Conservation (phyloP, 2,888 invertebrate species). For the Phyto melanocephala region DNA sequence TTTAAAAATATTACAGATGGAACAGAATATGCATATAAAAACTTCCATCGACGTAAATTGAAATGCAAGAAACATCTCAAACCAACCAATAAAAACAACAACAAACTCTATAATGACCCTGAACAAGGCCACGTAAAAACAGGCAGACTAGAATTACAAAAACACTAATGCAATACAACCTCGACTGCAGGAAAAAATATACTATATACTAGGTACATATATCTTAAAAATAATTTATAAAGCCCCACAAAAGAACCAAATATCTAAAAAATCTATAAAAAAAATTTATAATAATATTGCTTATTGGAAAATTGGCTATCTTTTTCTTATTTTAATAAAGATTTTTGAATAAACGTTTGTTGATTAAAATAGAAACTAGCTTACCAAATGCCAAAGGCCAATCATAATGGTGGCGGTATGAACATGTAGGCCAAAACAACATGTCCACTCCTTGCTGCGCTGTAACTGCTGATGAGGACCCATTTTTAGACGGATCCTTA, state of each 20-base stretch:
- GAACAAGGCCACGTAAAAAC: slow-evolving; percentile 54
- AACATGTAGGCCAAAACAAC: slow-evolving; percentile 90
- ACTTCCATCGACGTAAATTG: slow-evolving; percentile 8
- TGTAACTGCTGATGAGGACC: slow-evolving; percentile 80
- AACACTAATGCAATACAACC: background rate
- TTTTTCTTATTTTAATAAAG: no score
- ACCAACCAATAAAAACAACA: slow-evolving; percentile 26
- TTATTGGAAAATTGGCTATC: no score
- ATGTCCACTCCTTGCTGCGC: slow-evolving; percentile 86
- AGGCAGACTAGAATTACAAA: slow-evolving; percentile 7
- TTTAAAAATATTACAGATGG: background rate
- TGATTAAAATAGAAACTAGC: slow-evolving; percentile 67
- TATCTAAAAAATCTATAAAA: no score
- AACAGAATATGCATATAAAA: background rate
- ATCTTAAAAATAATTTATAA: no score
- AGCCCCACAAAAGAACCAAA: no score
- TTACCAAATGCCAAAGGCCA: slow-evolving; percentile 92
- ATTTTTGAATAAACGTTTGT: no score
- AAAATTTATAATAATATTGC: no score
- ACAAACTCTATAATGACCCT: slow-evolving; percentile 51
- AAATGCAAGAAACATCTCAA: slow-evolving; percentile 35
- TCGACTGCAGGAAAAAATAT: background rate
- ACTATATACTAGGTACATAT: background rate
- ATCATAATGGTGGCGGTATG: slow-evolving; percentile 89
- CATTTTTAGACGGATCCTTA: slow-evolving; percentile 78